Conservation (phyloP, 2,113 vertebrate species). For the Eublepharis macularius region DNA sequence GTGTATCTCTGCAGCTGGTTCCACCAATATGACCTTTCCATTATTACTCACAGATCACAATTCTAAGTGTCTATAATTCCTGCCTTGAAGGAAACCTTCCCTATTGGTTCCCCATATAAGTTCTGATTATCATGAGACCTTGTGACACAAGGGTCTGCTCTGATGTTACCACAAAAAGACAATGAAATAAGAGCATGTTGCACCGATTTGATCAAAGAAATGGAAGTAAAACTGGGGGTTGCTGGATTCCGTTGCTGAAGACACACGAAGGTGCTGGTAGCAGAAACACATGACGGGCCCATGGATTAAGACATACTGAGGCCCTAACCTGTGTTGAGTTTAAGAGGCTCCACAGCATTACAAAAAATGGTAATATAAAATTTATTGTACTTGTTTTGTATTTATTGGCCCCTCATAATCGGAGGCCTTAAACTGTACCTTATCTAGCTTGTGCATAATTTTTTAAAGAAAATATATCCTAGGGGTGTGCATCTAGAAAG, state of each 20-base stretch:
- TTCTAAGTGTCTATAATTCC: conserved; percentile 64
- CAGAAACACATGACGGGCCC: background rate
- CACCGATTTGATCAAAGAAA: background rate
- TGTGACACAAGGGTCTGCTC: background rate
- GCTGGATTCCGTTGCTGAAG: background rate
- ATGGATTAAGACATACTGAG: too few relatives aligned
- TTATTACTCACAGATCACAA: conserved; percentile 74
- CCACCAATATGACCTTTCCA: conserved; percentile 81
- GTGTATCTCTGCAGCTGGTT: conserved; percentile 71
- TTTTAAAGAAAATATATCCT: too few relatives aligned
- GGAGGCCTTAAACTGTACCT: too few relatives aligned
- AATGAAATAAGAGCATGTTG: background rate
- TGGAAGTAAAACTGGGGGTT: background rate
- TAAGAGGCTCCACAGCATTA: too few relatives aligned
- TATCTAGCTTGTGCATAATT: too few relatives aligned
- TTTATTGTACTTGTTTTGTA: too few relatives aligned
- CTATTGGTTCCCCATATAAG: conserved; percentile 39
- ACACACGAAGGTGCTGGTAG: background rate
- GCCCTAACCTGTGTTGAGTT: too few relatives aligned
- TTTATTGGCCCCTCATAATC: too few relatives aligned
- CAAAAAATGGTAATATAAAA: too few relatives aligned
- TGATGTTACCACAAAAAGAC: background rate
- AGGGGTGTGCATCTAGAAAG: too few relatives aligned
- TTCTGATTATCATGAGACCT: background rate
- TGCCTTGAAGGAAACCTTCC: conserved; percentile 46